Evolutionary conservation across 2,888 invertebrate genomes (phyloP).

Genomic region (Endotricha flammealis): DNA sequence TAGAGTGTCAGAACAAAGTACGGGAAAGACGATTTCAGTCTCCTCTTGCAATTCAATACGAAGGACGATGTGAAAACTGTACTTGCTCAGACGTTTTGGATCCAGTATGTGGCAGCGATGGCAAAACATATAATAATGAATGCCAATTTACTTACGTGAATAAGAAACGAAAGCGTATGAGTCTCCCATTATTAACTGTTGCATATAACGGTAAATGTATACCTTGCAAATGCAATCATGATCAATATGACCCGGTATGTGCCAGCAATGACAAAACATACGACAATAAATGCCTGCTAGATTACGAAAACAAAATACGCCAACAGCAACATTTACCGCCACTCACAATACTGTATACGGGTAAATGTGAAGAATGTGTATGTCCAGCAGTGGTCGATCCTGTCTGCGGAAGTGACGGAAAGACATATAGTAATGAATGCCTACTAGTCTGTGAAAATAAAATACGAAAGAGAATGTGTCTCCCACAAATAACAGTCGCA

Average conservation of each 20-base stretch:
- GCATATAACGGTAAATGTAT: conserved; percentile 8
- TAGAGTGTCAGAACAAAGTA: conserved; percentile 23
- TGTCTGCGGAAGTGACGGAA: conserved; percentile 11
- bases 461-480: background rate
- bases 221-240: conserved; percentile 4
- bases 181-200: background rate
- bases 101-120: conserved; percentile 13
- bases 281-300: background rate
- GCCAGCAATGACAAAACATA: conserved; percentile 2
- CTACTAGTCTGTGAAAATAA: conserved; percentile 5
- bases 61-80: conserved; percentile 9
- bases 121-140: conserved; percentile 8
- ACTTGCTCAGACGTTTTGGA: conserved; percentile 8
- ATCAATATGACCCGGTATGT: conserved; percentile 4
- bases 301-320: background rate
- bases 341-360: no score
- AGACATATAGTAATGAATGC: conserved; percentile 10
- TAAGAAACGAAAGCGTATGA: conserved; percentile 4
- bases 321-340: background rate
- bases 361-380: no score
- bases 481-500: background rate
- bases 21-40: conserved; percentile 6
- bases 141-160: conserved; percentile 12
- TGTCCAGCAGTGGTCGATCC: no score
- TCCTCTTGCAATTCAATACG: background rate